A percentile compares a stretch with the other conserved stretches of the same genome.
phyloP scores from a whole-genome alignment of 2,113 vertebrate species.

The Chlorodrepanis virens region DNA sequence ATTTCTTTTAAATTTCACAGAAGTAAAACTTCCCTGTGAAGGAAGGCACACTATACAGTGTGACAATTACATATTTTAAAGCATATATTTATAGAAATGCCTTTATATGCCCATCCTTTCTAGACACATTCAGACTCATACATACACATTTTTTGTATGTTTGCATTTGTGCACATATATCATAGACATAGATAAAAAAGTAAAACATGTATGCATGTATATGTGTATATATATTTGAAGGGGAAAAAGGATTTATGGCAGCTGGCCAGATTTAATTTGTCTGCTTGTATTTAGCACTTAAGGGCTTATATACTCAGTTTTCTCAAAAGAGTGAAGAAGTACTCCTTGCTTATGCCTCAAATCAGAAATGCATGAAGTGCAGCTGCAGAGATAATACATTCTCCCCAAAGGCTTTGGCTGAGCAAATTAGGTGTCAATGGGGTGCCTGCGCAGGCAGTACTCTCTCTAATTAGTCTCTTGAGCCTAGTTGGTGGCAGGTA shows the following conservation, averaged over 20 bases:
- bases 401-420: slow-evolving; percentile 85
- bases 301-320: slow-evolving; percentile 75
- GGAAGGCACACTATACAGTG: background rate
- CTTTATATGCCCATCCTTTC: background rate
- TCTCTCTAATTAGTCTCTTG: slow-evolving; percentile 89
- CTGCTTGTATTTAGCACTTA: slow-evolving; percentile 75
- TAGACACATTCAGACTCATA: background rate
- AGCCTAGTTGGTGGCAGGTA: slow-evolving; percentile 86
- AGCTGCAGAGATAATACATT: slow-evolving; percentile 87
- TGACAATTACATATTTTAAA: background rate
- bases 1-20: background rate
- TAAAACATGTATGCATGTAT: background rate
- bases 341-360: slow-evolving; percentile 76
- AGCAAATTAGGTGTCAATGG: slow-evolving; percentile 90
- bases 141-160: background rate
- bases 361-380: slow-evolving; percentile 84
- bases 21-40: background rate
- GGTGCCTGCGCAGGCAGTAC: slow-evolving; percentile 83
- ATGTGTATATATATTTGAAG: background rate
- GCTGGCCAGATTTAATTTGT: slow-evolving; percentile 68
- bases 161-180: background rate
- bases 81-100: background rate
- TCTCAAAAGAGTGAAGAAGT: slow-evolving; percentile 75
- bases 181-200: background rate
- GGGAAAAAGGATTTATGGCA: slow-evolving; percentile 18